These are phyloP conservation scores for Coreoperca whiteheadi DNA, from an alignment of 2,113 vertebrate genomes.

Conservation along the genomic window DNA sequence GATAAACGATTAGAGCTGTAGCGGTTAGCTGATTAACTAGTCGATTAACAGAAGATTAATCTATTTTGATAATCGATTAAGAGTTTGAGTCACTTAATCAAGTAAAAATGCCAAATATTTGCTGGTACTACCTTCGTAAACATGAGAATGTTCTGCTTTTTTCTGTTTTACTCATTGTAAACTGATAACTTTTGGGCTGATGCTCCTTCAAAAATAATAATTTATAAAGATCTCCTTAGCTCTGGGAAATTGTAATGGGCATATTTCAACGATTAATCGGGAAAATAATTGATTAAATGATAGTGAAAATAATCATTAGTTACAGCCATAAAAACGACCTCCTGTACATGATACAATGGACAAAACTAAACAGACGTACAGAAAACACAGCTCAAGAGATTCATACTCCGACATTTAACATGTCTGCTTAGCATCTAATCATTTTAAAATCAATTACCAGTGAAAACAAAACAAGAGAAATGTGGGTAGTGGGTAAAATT, in stretches of 20 bases:
- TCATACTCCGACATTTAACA: not conserved
- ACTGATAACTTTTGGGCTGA: not conserved
- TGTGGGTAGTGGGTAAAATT: slow-evolving; percentile 36
- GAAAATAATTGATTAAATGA: not conserved
- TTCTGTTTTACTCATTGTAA: not conserved
- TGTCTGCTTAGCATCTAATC: not conserved
- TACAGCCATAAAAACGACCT: not conserved
- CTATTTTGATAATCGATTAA: no score
- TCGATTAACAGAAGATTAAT: no score
- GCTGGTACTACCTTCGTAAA: not conserved
- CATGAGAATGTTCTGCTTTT: not conserved
- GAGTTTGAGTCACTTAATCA: no score
- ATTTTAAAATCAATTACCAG: slow-evolving; percentile 7
- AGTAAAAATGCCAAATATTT: not conserved
- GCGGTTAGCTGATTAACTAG: no score
- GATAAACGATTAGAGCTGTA: not conserved
- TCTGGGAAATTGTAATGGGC: not conserved
- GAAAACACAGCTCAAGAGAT: not conserved
- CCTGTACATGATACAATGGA: not conserved
- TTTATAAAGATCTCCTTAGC: not conserved
- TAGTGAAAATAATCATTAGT: not conserved
- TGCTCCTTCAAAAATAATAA: not conserved
- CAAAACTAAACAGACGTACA: not conserved
- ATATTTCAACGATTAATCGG: not conserved
- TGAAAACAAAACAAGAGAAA: slow-evolving; percentile 40